Base-by-base conservation (phyloP, 2,113 vertebrate genomes). In the Sclerurus mexicanus region DNA sequence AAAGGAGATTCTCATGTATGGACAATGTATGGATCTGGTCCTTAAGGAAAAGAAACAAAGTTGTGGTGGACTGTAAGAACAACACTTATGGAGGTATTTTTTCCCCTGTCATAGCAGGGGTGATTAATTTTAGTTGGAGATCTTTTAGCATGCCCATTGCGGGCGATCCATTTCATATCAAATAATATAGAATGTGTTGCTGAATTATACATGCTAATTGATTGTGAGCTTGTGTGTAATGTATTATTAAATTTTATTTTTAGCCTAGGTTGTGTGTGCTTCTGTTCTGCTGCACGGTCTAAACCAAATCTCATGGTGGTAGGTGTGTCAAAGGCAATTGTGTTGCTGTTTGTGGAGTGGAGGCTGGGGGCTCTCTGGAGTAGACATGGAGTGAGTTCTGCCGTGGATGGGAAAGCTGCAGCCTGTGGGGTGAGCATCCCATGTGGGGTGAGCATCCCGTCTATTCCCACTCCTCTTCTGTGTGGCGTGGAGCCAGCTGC, bases 141-240 rank as follows among this genome's bases (percentile, higher is more conserved):
- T 83, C 63, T 86, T 1, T 9, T 88, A 71, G 42, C 30, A 12
- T 2, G 5, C 75, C 72, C 67, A 58, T 85, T 89, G 59, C 50
- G 87, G 85, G 66, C 75, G 84, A 83, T 95, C 81, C 55, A 67
- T 89, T 94, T 94, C 4, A 6, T 67, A 87, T 91, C 67, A 91
- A 93, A 83, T 96, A 89, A 46, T 87, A 56, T 7, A 39, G 78
- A 69, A 60, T 59, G 46, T 66, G 50, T 62, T 94, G 90, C 84
- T 55, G 40, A 74, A 93, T 96, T 76, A 76, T 76, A 52, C 55
- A 92, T 77, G 85, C 75, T 88, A 94, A 94, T 95, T 88, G 94
- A 96, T 96, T 90, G 71, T 86, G 72, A 92, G 55, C 66, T 56
- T 42, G n/a, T 78, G 58, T 89, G 31, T 72, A 89, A 77, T 37